Evolutionary conservation across 2,888 invertebrate species (phyloP), one percentile per base, ranked within the genome.

Genomic region (Eupithecia tripunctaria): DNA sequence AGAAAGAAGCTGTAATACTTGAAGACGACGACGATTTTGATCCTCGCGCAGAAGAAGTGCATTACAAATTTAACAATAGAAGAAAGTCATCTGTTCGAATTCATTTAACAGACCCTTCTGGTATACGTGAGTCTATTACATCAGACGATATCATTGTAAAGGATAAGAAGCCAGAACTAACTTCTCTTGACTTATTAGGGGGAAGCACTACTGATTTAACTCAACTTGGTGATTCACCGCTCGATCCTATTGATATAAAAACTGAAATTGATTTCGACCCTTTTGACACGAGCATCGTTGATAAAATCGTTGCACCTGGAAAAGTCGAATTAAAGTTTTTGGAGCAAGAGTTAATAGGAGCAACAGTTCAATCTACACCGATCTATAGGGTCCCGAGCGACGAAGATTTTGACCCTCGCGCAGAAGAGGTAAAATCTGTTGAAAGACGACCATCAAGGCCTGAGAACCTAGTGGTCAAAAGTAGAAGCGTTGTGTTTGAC

Each of bases 371-470:
- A 32, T 74, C 85, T 27, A 75, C 81, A 18, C 68, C 84, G 7
- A 86, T 89, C 27, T 90, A 94, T 67, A 92, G 95, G 76, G 95
- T 95, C 14, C 89, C 96, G 2, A 96, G 96, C 83, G 97, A 97
- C 92, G 97, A 97, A 67, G 97, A 98, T 82, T 98, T 98, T 86
- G 96, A 98, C 91, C 98, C 98, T 0, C 94, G 98, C 74, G 97
- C 96, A 1, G 95, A 95, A 74, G 97, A 97, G 80, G 85, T 89
- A n/a, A 85, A 81, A 70, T 82, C 79, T 81, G 75, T 77, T 38
- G 95, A 95, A 78, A 91, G 96, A 74, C 93, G 97, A 77, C 95
- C 96, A 43, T 97, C 96, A 7, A 93, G 96, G 69, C 96, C 96
- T 7, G 96, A 96, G 83, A 95, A 95, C 68, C 89, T 96, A 12